phyloP scores from a whole-genome alignment of 2,797 vertebrate species.

The Halcyon smyrnensis region DNA sequence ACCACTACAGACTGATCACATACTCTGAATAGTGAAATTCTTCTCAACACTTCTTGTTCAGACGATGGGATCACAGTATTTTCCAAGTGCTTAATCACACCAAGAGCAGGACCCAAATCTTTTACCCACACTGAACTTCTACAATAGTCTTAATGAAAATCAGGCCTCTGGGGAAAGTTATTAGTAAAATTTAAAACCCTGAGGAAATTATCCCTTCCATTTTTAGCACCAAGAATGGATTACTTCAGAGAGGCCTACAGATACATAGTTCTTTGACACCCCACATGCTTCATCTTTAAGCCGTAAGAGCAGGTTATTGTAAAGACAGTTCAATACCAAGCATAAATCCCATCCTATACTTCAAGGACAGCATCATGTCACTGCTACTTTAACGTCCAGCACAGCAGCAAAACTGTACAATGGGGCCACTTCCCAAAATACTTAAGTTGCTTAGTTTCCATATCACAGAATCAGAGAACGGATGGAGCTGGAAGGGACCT shows the following conservation, averaged over 20 bases:
- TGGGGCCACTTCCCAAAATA: not conserved
- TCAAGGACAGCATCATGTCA: not conserved
- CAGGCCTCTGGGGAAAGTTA: slow-evolving; percentile 1
- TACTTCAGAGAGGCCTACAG: not conserved
- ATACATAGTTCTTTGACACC: not conserved
- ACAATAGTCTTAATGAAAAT: not conserved
- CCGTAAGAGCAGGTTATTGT: not conserved
- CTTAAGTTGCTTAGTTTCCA: not conserved
- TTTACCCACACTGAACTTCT: not conserved
- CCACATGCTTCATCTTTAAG: not conserved
- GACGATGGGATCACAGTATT: not conserved
- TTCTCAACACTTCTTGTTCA: not conserved
- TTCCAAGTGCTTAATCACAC: not conserved
- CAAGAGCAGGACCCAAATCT: not conserved
- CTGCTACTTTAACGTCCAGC: not conserved
- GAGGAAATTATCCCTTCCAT: not conserved
- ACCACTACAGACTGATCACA: not conserved
- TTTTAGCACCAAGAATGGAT: not conserved
- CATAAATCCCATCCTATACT: not conserved
- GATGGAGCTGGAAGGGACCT: not conserved
- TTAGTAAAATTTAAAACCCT: slow-evolving; percentile 1
- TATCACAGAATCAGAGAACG: not conserved
- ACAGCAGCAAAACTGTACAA: not conserved
- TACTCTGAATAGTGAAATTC: not conserved
- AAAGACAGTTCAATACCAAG: not conserved